Percentiles rank a stretch among this genome's conserved stretches.
Conservation (phyloP, 92 coral and sea anemone species). For the Pocillopora meandrina region DNA sequence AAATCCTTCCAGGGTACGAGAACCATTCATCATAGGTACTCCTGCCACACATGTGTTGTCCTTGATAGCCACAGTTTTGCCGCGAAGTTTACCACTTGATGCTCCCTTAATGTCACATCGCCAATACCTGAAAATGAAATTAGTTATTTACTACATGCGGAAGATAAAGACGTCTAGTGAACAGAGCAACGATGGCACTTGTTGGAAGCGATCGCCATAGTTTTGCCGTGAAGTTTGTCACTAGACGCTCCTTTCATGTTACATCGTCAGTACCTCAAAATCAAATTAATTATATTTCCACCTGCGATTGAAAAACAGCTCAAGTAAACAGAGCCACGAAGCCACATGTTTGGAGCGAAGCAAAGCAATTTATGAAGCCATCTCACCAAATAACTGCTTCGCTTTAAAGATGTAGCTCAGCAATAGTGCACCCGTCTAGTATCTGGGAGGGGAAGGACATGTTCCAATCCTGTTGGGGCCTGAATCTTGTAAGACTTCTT, state of each 20-base stretch:
- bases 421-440: too few species aligned
- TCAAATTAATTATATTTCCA: neutral
- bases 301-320: neutral
- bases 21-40: conserved; percentile 87
- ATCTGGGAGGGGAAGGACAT: too few species aligned
- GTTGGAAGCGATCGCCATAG: too few species aligned
- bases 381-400: too few species aligned
- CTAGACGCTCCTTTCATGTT: conserved; percentile 70
- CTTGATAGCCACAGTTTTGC: conserved; percentile 80
- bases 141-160: neutral
- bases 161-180: neutral
- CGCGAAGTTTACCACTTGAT: conserved; percentile 67
- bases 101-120: conserved; percentile 74
- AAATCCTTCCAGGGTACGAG: conserved; percentile 73
- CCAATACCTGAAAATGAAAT: conserved; percentile 62
- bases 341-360: too few species aligned
- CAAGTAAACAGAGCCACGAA: neutral
- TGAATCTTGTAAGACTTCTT: too few species aligned
- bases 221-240: conserved; percentile 76
- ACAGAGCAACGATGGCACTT: too few species aligned
- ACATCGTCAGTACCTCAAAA: conserved; percentile 77
- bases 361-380: too few species aligned
- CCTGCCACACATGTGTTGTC: conserved; percentile 83
- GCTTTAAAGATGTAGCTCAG: too few species aligned
- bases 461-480: too few species aligned